Evolutionary conservation across 2,888 invertebrate genomes (phyloP).

Genomic region (Julus scanicus): DNA sequence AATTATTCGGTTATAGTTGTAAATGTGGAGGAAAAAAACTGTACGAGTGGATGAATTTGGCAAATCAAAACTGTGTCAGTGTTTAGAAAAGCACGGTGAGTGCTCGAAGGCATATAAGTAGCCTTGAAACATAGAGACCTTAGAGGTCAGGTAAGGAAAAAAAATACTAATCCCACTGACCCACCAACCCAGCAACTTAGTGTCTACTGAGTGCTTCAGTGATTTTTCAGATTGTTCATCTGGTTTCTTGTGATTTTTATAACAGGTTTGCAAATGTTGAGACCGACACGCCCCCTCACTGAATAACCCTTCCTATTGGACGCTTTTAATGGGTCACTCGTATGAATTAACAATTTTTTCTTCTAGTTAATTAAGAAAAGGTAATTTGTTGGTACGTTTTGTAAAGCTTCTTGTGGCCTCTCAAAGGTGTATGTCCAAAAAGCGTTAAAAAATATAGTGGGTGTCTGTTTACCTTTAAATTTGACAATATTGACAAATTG

Average conservation of each 20-base stretch:
- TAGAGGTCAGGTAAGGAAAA: constrained; percentile 1
- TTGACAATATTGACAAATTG: constrained; percentile 15
- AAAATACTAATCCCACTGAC: constrained; percentile 40
- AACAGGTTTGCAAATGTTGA: constrained; percentile 16
- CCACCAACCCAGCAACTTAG: constrained; percentile 8
- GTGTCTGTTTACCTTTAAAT: background rate
- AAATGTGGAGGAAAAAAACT: background rate
- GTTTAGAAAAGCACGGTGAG: background rate
- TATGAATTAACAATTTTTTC: background rate
- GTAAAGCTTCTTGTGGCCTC: background rate
- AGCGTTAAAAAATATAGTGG: background rate
- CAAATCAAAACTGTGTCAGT: constrained; percentile 34
- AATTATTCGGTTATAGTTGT: background rate
- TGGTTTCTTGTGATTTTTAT: constrained; percentile 26
- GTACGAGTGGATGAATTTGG: background rate
- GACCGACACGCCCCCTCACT: background rate
- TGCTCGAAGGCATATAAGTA: background rate
- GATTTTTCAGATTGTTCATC: constrained; percentile 36
- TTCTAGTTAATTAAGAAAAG: background rate
- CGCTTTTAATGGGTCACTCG: background rate
- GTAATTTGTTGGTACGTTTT: background rate
- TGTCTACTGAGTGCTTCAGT: constrained; percentile 23
- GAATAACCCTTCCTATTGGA: constrained; percentile 1
- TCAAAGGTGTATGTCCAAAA: background rate
- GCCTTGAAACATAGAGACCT: constrained; percentile 39